Percentiles rank a stretch among this genome's conserved stretches.
phyloP scores from a whole-genome alignment of 2,113 vertebrate species.

The Pituophis catenifer region DNA sequence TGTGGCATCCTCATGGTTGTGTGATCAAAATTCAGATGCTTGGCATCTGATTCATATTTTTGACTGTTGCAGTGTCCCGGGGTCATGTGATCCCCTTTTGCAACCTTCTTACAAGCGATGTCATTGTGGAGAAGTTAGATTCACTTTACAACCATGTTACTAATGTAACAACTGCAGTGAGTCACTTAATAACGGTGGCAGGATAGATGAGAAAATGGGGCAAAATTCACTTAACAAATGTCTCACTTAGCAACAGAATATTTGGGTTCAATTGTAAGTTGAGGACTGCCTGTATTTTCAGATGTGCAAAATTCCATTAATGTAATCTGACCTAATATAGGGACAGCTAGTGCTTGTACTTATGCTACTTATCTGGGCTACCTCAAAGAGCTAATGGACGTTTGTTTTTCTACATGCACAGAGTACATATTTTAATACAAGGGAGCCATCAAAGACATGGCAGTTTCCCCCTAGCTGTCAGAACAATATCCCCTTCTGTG shows the following conservation, averaged over 20 bases:
- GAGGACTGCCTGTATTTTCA: not conserved
- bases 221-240: not conserved
- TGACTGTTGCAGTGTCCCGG: not conserved
- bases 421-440: not conserved
- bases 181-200: not conserved
- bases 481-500: not conserved
- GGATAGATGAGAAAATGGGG: not conserved
- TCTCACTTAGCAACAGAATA: not conserved
- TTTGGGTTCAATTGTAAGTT: not conserved
- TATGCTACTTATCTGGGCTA: not conserved
- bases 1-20: not conserved
- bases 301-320: not conserved
- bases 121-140: not conserved
- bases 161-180: not conserved
- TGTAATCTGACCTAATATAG: not conserved
- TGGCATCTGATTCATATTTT: not conserved
- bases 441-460: not conserved
- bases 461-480: not conserved
- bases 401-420: not conserved
- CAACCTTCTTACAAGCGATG: not conserved
- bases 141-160: not conserved
- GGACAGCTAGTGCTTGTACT: not conserved
- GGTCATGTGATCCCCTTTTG: not conserved
- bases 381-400: not conserved
- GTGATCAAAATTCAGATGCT: not conserved